Conservation (phyloP, 1,140 invertebrate species). For the Hylaeus volcanicus region DNA sequence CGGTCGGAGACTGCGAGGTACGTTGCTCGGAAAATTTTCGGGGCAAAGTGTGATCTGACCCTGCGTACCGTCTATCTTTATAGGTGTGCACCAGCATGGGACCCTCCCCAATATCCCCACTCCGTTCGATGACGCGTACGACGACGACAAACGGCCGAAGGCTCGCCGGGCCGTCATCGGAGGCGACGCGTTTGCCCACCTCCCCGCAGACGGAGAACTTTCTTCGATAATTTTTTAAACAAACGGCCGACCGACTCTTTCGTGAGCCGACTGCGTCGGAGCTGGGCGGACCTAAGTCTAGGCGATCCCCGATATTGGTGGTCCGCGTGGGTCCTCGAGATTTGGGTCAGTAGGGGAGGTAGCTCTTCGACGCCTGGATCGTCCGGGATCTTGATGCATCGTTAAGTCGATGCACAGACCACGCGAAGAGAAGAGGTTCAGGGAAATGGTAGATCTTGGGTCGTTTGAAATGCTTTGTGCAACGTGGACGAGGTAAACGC, state of each 20-base stretch:
- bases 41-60: slow-evolving; percentile 77
- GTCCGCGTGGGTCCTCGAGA: slow-evolving; percentile 36
- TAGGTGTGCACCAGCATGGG: slow-evolving; percentile 68
- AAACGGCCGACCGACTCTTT: slow-evolving; percentile 64
- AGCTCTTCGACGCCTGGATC: neutral
- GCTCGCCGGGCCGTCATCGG: slow-evolving; percentile 45
- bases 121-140: slow-evolving; percentile 45
- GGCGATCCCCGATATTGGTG: slow-evolving; percentile 22
- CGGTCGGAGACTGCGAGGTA: slow-evolving; percentile 5
- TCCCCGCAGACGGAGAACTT: slow-evolving; percentile 66
- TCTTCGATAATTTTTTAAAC: slow-evolving; percentile 81
- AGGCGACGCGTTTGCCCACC: slow-evolving; percentile 47
- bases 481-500: too few species aligned
- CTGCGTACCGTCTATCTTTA: slow-evolving; percentile 78
- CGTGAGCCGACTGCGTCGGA: slow-evolving; percentile 6
- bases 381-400: neutral
- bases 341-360: slow-evolving; percentile 63
- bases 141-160: slow-evolving; percentile 39
- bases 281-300: slow-evolving; percentile 61
- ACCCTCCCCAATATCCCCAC: slow-evolving; percentile 65
- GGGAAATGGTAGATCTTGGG: too few species aligned
- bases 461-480: too few species aligned
- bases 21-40: slow-evolving; percentile 76
- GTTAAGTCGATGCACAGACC: neutral
- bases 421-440: too few species aligned